Percentiles rank a stretch among this genome's conserved stretches.
Conservation (phyloP, 2,113 vertebrate species). For the Gallinago media region DNA sequence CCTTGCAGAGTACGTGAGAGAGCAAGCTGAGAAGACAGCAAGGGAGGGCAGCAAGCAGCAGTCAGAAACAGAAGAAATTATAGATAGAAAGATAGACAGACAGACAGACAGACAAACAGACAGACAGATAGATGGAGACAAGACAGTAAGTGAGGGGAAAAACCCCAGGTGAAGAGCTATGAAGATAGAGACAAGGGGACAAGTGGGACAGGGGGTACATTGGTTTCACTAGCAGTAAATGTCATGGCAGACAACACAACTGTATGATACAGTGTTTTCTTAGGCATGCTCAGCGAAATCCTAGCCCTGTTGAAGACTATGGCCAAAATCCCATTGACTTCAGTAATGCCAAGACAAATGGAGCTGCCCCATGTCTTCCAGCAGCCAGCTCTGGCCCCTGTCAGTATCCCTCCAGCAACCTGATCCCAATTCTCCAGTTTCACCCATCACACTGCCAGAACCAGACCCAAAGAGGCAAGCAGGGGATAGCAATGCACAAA, state of each 20-base stretch:
- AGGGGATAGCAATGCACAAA: background rate
- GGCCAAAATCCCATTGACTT: conserved; percentile 52
- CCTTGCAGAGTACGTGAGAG: background rate
- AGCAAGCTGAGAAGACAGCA: background rate
- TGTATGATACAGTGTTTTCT: background rate
- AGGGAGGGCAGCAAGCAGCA: background rate
- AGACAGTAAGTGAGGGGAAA: background rate
- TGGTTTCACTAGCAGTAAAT: background rate
- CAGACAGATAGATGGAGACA: background rate
- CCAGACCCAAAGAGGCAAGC: background rate
- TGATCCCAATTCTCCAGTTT: conserved; percentile 5
- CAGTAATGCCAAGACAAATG: conserved; percentile 7
- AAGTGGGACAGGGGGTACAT: background rate
- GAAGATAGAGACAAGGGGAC: background rate
- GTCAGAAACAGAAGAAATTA: background rate
- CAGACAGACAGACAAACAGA: background rate
- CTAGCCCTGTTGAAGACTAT: background rate
- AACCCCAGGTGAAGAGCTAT: background rate
- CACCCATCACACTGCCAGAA: background rate
- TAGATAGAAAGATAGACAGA: no score
- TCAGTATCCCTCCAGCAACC: background rate
- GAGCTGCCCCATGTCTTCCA: background rate
- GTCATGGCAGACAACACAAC: background rate
- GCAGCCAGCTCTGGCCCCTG: background rate
- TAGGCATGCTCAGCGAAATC: background rate